Evolutionary conservation across 1,140 invertebrate genomes (phyloP), one percentile per base, ranked within the genome.

Genomic region (Scaptomyza montana): DNA sequence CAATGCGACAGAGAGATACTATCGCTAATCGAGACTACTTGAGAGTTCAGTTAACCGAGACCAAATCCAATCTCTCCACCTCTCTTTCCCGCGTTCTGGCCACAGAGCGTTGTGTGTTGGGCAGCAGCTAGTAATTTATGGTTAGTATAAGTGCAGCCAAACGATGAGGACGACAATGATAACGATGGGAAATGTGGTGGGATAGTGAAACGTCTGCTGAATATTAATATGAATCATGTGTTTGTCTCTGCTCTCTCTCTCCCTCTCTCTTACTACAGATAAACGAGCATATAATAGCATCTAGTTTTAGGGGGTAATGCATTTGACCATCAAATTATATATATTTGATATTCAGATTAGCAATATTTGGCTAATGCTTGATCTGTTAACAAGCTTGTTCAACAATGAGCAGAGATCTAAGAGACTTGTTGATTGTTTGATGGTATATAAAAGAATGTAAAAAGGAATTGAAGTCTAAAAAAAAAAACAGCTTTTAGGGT

Each of bases 41-140:
- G 78, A 73, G 82, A 78, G 82, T 81, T 81, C 82, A 86, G 78
- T 81, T 87, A 81, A 87, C 78, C 78, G 82, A 81, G 80, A 78
- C 78, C 66, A 78, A 36, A 64, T 74, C 66, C 47, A 69, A 74
- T 62, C 33, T 68, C 33, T 36, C 30, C 5, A 6, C 21, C 47
- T 13, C 55, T 43, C 39, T 16, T 1, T 33, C 13, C 28, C 5
- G 12, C 28, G 10, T 50, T 33, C 45, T 63, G 33, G 55, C 21
- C 64, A 50, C 43, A 47, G 36, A 65, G 33, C 54, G 5, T 43
- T 43, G 47, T 36, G 33, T 36, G 33, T 7, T 59, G 64, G 64
- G n/a, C 46, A 67, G 62, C 64, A 66, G 64, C 46, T 54, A 55
- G 66, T 85, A 77, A 85, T 85, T 85, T 86, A 85, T 85, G 80